Base-by-base conservation (phyloP, 2,888 invertebrate genomes). In the Pterobdella sp. region DNA sequence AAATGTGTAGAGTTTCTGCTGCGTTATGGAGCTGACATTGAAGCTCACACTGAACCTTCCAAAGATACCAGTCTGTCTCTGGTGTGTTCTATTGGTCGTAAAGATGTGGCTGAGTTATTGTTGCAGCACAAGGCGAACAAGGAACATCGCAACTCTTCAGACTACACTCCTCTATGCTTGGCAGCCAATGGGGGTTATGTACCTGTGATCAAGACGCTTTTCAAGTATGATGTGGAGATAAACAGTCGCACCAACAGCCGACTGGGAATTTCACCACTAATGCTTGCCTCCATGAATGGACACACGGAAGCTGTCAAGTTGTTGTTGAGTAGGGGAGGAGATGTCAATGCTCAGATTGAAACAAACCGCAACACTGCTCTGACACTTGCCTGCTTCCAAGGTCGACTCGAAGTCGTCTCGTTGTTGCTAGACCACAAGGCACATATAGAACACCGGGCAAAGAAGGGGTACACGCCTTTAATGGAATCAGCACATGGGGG, bases 401-500 rank as follows among this genome's bases (percentile, higher is more conserved):
- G 98, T 78, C 88, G 97, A 63, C 94, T 95, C 84, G 97, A 98
- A 84, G 98, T 98, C 67, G 98, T 98, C 70, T 93, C 93, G 83
- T 87, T 98, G 73, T 87, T 98, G 73, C 88, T 98, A 22, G 95
- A 97, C 85, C 89, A 95, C 77, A 93, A 94, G 83, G 97, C 98
- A 32, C 97, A 98, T 85, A 95, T 97, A 66, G 98, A 98, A 85
- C 98, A 98, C 86, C 88, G 98, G 78, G 97, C 98, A 4, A 97
- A 97, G 90, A 97, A 96, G 73, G 97, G 97, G 0, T 87, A 98
- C 73, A 98, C 98, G 29, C 98, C 98, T 0, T 86, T 98, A 34
- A 98, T 98, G 98, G 98, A 98, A 86, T 97, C 97, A 68, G 98
- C 98, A 0, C 94, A 94, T 81, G 97, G 97, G 73, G 98, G 98